Percentiles rank a stretch among this genome's conserved stretches.
phyloP scores from a whole-genome alignment of 2,113 vertebrate species.

The Trichomycterus rosablanca region DNA sequence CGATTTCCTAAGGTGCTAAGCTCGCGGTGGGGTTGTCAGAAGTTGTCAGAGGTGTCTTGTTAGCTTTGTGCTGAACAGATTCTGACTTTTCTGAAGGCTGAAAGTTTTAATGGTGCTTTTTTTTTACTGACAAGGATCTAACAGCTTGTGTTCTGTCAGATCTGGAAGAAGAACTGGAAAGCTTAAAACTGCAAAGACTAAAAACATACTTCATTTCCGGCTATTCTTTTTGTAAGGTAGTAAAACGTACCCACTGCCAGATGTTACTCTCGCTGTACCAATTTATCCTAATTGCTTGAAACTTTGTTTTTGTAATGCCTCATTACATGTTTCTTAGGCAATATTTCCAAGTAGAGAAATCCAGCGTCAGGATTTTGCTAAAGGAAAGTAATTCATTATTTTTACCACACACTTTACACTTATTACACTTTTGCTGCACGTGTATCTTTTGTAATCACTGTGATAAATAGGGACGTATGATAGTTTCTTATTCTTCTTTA shows the following conservation, averaged over 20 bases:
- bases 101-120: conserved; percentile 16
- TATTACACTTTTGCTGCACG: too few species aligned
- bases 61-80: conserved; percentile 27
- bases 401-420: too few species aligned
- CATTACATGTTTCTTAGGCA: too few species aligned
- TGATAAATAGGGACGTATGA: too few species aligned
- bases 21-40: conserved; percentile 46
- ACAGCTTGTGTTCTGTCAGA: conserved; percentile 28
- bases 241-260: conserved; percentile 12
- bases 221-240: conserved; percentile 18
- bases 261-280: conserved; percentile 26
- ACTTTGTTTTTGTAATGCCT: conserved; percentile 24
- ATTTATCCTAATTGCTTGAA: conserved; percentile 28
- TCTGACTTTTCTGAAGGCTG: conserved; percentile 5
- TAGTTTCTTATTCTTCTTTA: too few species aligned
- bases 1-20: conserved; percentile 58
- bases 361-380: too few species aligned
- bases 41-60: conserved; percentile 21
- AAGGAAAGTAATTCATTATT: too few species aligned
- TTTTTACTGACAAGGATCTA: conserved; percentile 12
- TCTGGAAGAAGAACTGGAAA: conserved; percentile 16
- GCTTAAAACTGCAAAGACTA: conserved; percentile 19
- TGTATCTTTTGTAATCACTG: too few species aligned
- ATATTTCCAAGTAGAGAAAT: too few species aligned
- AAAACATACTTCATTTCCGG: conserved; percentile 11